These are phyloP conservation scores for Pseudomyrmex pallidus DNA, from an alignment of 1,140 invertebrate species.

Conservation along the genomic window DNA sequence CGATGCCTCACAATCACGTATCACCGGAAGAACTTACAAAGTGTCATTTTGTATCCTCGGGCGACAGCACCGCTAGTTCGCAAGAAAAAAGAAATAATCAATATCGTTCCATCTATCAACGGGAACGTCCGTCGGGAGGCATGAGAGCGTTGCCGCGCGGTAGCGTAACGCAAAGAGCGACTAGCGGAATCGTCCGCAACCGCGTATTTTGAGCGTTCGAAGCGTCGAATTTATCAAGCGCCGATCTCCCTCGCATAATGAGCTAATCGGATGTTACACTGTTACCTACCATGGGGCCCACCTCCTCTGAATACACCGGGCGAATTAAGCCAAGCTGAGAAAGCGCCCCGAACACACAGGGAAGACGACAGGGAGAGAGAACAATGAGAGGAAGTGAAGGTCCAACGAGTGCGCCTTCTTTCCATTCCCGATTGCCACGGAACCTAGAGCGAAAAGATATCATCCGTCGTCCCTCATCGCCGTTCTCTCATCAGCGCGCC, in stretches of 20 bases:
- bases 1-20: not conserved
- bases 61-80: slow-evolving; percentile 30
- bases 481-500: slow-evolving; percentile 45
- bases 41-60: not conserved
- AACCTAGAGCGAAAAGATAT: slow-evolving; percentile 67
- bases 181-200: slow-evolving; percentile 44
- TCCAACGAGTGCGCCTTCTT: slow-evolving; percentile 78
- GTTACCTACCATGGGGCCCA: slow-evolving; percentile 40
- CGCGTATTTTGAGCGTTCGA: slow-evolving; percentile 61
- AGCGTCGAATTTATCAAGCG: slow-evolving; percentile 77
- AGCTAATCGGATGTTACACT: slow-evolving; percentile 78
- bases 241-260: slow-evolving; percentile 76
- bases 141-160: slow-evolving; percentile 16
- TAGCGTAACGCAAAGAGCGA: slow-evolving; percentile 46
- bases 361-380: slow-evolving; percentile 37
- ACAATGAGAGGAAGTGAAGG: slow-evolving; percentile 82
- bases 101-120: slow-evolving; percentile 25
- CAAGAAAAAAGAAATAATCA: slow-evolving; percentile 20
- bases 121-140: slow-evolving; percentile 18
- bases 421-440: slow-evolving; percentile 75
- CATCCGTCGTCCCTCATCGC: slow-evolving; percentile 53
- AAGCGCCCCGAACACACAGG: slow-evolving; percentile 39
- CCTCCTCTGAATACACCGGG: slow-evolving; percentile 30
- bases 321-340: slow-evolving; percentile 69
- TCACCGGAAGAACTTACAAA: not conserved